Percentiles rank a stretch among this genome's conserved stretches.
Conservation (phyloP, 2,797 vertebrate species). For the Fratercula arctica region DNA sequence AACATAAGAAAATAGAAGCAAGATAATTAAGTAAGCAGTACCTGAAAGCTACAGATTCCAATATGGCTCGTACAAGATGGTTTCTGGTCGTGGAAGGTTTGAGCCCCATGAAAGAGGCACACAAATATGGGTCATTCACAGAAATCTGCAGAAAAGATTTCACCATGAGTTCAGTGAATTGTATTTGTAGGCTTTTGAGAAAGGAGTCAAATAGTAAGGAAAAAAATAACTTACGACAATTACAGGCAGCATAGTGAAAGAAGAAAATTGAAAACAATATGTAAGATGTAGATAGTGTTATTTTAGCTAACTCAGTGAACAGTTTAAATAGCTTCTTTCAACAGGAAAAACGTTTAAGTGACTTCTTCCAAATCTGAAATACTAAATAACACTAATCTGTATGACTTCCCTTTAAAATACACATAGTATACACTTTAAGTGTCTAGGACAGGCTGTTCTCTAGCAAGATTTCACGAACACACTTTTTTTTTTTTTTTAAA, state of each 20-base stretch:
- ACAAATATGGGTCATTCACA: conserved; percentile 88
- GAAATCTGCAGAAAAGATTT: conserved; percentile 81
- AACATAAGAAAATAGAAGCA: not conserved
- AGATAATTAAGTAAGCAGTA: conserved; percentile 34
- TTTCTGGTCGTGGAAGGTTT: conserved; percentile 89
- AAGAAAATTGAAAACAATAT: conserved; percentile 59
- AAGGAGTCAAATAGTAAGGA: conserved; percentile 55
- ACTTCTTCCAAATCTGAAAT: not conserved
- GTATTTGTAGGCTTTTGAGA: not conserved
- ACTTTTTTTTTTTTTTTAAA: not conserved
- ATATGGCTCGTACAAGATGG: conserved; percentile 92
- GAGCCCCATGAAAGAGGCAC: conserved; percentile 92
- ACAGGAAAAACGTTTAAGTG: not conserved
- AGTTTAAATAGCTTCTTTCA: conserved; percentile 9
- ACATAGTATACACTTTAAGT: not conserved
- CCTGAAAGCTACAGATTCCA: conserved; percentile 95
- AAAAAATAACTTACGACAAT: conserved; percentile 63
- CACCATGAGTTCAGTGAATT: not conserved
- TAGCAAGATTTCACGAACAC: not conserved
- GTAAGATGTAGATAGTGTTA: conserved; percentile 39
- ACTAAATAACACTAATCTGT: not conserved
- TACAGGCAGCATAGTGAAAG: conserved; percentile 67
- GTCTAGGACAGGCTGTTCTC: not conserved
- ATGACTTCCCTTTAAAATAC: not conserved
- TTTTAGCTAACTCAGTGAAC: not conserved